A percentile compares a stretch with the other conserved stretches of the same genome.
Conservation (phyloP, 2,888 invertebrate genomes). For the Amorpha juglandis region DNA sequence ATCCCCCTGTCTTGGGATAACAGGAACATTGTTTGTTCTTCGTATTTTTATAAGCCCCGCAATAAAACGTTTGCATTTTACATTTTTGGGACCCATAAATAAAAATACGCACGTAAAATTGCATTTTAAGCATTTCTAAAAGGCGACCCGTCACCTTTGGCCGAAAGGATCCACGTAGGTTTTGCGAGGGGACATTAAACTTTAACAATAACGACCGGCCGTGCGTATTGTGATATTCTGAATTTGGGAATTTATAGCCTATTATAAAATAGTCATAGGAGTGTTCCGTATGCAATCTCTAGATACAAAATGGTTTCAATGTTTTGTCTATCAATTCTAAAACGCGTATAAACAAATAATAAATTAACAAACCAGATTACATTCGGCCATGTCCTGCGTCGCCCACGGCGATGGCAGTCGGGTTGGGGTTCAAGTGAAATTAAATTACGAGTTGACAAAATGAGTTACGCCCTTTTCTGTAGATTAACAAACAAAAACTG, state of each 20-base stretch:
- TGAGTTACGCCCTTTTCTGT: constrained; percentile 84
- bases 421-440: constrained; percentile 76
- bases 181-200: constrained; percentile 60
- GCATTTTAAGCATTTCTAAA: constrained; percentile 82
- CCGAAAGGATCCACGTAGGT: constrained; percentile 49
- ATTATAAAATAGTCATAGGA: constrained; percentile 38
- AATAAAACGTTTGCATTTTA: constrained; percentile 83
- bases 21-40: constrained; percentile 80
- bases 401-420: constrained; percentile 53
- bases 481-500: constrained; percentile 85
- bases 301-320: constrained; percentile 25
- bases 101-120: constrained; percentile 78
- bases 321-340: constrained; percentile 51
- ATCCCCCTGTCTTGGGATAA: constrained; percentile 71
- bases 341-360: constrained; percentile 64
- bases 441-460: constrained; percentile 83
- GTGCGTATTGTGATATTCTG: constrained; percentile 57
- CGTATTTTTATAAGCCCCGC: constrained; percentile 78
- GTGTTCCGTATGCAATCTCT: constrained; percentile 2
- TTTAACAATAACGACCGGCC: constrained; percentile 60
- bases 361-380: constrained; percentile 73
- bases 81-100: constrained; percentile 81
- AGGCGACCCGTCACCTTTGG: constrained; percentile 70
- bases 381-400: constrained; percentile 63
- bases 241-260: constrained; percentile 60